Conservation (phyloP, 2,113 vertebrate species). For the Hippocampus comes region DNA sequence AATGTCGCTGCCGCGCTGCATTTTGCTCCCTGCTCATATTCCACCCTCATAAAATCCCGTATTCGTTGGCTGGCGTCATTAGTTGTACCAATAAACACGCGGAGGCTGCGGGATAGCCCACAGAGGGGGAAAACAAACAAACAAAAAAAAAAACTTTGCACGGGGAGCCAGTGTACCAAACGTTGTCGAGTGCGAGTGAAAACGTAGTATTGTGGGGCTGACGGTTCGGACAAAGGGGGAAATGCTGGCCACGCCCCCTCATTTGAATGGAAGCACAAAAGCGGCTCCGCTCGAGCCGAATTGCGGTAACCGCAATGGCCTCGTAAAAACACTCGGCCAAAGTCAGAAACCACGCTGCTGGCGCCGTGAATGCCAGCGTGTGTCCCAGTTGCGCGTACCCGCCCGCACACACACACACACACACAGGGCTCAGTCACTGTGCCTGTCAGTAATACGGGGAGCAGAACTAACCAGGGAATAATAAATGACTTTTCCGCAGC, state of each 20-base stretch:
- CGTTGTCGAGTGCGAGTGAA: background rate
- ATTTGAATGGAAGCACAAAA: constrained; percentile 63
- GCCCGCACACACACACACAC: constrained; percentile 14
- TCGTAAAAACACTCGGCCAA: constrained; percentile 62
- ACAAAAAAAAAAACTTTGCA: constrained; percentile 1
- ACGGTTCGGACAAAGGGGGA: constrained; percentile 58
- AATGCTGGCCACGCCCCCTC: constrained; percentile 43
- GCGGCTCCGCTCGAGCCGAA: constrained; percentile 44
- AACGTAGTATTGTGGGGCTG: background rate
- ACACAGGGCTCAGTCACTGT: constrained; percentile 30
- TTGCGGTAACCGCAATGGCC: constrained; percentile 57
- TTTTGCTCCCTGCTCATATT: constrained; percentile 18
- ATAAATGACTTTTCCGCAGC: constrained; percentile 65
- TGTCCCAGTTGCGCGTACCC: constrained; percentile 2
- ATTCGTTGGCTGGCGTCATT: constrained; percentile 56
- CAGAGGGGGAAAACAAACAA: constrained; percentile 20
- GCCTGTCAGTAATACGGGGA: constrained; percentile 57
- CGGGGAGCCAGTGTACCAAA: constrained; percentile 3
- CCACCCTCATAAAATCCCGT: constrained; percentile 50
- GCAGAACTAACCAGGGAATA: constrained; percentile 59
- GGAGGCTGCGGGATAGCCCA: constrained; percentile 41
- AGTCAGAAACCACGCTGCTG: constrained; percentile 42
- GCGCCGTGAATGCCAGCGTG: constrained; percentile 6
- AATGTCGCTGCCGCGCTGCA: background rate
- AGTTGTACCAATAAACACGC: constrained; percentile 62